These are phyloP conservation scores for Sthenelais limicola DNA, from an alignment of 2,888 invertebrate genomes.

Conservation along the genomic window DNA sequence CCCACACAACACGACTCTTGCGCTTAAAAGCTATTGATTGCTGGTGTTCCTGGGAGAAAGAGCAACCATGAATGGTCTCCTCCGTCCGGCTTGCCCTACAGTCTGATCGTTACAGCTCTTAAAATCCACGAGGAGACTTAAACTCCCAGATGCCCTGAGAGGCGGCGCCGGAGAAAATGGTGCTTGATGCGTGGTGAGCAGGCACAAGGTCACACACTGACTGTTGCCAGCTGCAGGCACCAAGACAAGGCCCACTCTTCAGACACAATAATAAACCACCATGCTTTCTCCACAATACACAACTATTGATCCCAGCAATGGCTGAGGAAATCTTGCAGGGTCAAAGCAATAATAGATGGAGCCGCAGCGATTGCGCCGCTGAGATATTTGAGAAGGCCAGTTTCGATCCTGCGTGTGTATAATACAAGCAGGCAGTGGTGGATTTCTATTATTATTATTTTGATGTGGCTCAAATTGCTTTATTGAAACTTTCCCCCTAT, in stretches of 20 bases:
- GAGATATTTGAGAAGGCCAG: too few relatives aligned
- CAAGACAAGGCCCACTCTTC: not conserved
- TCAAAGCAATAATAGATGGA: too few relatives aligned
- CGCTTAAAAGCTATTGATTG: conserved; percentile 38
- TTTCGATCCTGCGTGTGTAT: too few relatives aligned
- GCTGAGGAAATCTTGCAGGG: too few relatives aligned
- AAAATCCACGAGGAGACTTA: conserved; percentile 33
- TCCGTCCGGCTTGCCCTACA: conserved; percentile 7
- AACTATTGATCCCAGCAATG: too few relatives aligned
- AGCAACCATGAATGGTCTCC: conserved; percentile 34
- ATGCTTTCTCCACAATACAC: not conserved
- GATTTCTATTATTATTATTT: too few relatives aligned
- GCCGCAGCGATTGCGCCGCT: too few relatives aligned
- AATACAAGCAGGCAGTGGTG: too few relatives aligned
- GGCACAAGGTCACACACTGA: conserved; percentile 13
- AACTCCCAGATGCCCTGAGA: conserved; percentile 1
- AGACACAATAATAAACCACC: not conserved
- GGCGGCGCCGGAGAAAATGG: conserved; percentile 5
- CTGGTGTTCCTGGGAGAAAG: conserved; percentile 33
- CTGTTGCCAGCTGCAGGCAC: not conserved
- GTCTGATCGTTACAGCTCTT: conserved; percentile 29
- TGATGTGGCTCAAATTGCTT: too few relatives aligned
- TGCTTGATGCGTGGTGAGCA: conserved; percentile 23
- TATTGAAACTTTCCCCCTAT: too few relatives aligned
- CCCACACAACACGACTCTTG: conserved; percentile 39